A percentile compares a stretch with the other conserved stretches of the same genome.
phyloP scores from a whole-genome alignment of 2,797 vertebrate species.

The Pelodytes ibericus region DNA sequence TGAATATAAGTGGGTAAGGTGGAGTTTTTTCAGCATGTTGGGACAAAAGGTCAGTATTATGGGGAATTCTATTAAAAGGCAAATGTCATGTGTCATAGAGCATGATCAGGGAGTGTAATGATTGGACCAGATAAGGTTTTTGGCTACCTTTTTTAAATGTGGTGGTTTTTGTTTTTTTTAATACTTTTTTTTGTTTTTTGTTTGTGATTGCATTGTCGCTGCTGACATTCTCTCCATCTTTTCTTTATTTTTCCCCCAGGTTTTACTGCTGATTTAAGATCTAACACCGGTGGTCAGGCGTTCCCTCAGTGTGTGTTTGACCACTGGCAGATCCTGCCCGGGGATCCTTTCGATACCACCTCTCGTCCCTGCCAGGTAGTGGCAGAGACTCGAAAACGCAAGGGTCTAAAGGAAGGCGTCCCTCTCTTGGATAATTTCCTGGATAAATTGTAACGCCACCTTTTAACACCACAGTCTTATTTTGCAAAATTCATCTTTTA shows the following conservation, averaged over 20 bases:
- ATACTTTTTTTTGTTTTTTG: no score
- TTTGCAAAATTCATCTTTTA: neutral
- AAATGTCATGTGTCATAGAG: no score
- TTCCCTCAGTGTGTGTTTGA: constrained; percentile 96
- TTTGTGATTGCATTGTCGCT: no score
- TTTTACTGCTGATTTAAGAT: constrained; percentile 91
- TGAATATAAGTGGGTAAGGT: no score
- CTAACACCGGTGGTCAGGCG: constrained; percentile 91
- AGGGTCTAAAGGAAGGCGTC: constrained; percentile 92
- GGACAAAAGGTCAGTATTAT: no score
- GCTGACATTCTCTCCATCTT: no score
- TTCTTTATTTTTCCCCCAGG: constrained; percentile 67
- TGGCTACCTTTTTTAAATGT: no score
- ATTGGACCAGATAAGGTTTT: no score
- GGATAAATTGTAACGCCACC: constrained; percentile 84
- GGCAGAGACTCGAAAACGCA: constrained; percentile 85
- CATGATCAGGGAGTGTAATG: no score
- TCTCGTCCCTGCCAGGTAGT: constrained; percentile 81
- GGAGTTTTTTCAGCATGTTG: no score
- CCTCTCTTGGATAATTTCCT: constrained; percentile 91
- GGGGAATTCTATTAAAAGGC: no score
- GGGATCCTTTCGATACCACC: constrained; percentile 79
- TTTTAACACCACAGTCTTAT: neutral
- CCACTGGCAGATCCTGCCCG: constrained; percentile 92
- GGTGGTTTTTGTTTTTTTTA: no score